Evolutionary conservation across 2,888 invertebrate species (phyloP).

Genomic region (Ctena decussata): DNA sequence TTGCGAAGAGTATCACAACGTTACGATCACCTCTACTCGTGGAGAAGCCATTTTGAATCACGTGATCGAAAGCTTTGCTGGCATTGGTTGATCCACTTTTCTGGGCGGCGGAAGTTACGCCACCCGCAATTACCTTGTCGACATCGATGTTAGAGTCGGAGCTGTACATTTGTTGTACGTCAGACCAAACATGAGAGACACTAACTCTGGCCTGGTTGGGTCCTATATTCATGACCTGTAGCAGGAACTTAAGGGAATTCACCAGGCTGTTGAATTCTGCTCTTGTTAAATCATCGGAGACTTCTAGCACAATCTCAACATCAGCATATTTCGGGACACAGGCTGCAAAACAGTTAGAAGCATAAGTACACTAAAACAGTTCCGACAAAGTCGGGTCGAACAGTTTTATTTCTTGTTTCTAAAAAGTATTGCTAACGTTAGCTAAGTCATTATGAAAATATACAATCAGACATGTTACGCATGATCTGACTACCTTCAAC

Average conservation of each 20-base stretch:
- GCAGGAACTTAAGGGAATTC: not conserved
- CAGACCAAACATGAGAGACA: not conserved
- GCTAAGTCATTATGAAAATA: no score
- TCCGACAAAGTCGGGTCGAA: no score
- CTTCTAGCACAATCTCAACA: not conserved
- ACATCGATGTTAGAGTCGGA: not conserved
- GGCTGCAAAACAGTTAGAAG: not conserved
- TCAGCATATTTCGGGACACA: not conserved
- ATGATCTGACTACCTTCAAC: no score
- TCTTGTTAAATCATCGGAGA: not conserved
- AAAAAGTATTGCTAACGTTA: no score
- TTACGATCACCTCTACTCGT: not conserved
- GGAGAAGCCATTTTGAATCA: not conserved
- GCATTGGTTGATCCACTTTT: not conserved
- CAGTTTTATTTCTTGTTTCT: no score
- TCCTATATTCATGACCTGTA: not conserved
- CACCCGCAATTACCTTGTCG: not conserved
- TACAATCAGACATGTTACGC: no score
- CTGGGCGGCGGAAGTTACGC: not conserved
- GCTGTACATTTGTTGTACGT: not conserved
- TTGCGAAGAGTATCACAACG: not conserved
- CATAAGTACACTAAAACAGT: no score
- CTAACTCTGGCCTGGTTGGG: not conserved
- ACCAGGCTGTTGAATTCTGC: not conserved
- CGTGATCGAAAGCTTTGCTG: not conserved